Conservation (phyloP, 2,797 vertebrate genomes). For the Epinephelus awoara region DNA sequence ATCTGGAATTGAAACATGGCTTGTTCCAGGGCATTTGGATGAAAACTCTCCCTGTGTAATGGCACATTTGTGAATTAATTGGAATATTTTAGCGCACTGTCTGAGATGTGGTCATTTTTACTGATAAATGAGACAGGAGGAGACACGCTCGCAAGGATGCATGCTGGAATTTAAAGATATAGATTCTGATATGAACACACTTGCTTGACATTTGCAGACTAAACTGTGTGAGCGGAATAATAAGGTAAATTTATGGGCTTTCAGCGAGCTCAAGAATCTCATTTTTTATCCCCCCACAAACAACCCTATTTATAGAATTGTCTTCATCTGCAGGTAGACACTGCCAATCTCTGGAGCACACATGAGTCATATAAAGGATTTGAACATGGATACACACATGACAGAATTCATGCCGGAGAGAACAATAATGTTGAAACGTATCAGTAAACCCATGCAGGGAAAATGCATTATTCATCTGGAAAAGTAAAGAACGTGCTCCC, state of each 20-base stretch:
- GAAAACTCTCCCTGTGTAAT: slow-evolving; percentile 16
- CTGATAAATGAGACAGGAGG: slow-evolving; percentile 42
- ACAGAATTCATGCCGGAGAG: slow-evolving; percentile 63
- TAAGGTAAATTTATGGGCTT: slow-evolving; percentile 49
- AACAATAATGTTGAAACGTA: slow-evolving; percentile 77
- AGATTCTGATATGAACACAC: slow-evolving; percentile 31
- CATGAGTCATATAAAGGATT: slow-evolving; percentile 66
- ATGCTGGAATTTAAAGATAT: slow-evolving; percentile 40
- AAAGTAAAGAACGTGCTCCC: slow-evolving; percentile 76
- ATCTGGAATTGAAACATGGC: neutral
- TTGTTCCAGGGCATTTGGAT: slow-evolving; percentile 12
- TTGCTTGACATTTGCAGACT: slow-evolving; percentile 67
- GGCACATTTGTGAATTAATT: slow-evolving; percentile 28
- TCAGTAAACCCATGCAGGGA: slow-evolving; percentile 70
- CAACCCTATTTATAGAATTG: slow-evolving; percentile 65
- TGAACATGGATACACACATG: slow-evolving; percentile 66
- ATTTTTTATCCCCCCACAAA: slow-evolving; percentile 47
- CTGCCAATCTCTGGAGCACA: slow-evolving; percentile 57
- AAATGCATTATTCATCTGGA: slow-evolving; percentile 77
- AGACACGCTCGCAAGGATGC: slow-evolving; percentile 18
- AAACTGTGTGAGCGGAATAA: slow-evolving; percentile 60
- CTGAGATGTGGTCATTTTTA: slow-evolving; percentile 32
- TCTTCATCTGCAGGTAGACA: slow-evolving; percentile 64
- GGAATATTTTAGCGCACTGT: slow-evolving; percentile 36
- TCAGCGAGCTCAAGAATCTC: slow-evolving; percentile 35